Percentiles rank a stretch among this genome's conserved stretches.
phyloP scores from a whole-genome alignment of 2,888 invertebrate species.

The Strigamia transsilvanica region DNA sequence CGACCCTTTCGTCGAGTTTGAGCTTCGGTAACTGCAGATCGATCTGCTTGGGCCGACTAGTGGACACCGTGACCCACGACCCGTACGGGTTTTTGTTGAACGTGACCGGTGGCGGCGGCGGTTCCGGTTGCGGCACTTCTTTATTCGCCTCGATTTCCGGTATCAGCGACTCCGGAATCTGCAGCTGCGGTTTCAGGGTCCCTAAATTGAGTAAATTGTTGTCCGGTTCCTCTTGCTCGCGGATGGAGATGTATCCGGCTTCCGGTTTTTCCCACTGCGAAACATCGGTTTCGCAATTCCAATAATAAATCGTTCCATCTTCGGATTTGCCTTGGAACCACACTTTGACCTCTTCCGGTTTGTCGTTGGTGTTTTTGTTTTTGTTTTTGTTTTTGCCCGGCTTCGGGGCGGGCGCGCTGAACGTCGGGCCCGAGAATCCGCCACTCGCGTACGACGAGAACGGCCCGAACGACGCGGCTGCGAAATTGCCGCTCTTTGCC shows the following conservation, averaged over 20 bases:
- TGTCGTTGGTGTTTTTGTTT: not conserved
- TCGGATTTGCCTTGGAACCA: slow-evolving; percentile 84
- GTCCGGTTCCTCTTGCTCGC: slow-evolving; percentile 59
- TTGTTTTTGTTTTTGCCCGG: slow-evolving; percentile 57
- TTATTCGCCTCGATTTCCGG: slow-evolving; percentile 8
- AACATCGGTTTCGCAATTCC: slow-evolving; percentile 85
- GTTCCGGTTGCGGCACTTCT: not conserved
- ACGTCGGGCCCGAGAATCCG: not conserved
- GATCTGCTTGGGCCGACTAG: slow-evolving; percentile 65
- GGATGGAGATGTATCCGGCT: slow-evolving; percentile 71
- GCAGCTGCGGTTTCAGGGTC: not conserved
- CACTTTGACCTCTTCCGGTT: slow-evolving; percentile 11
- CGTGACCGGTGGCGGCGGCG: not conserved
- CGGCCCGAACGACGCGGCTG: not conserved
- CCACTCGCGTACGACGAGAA: not conserved
- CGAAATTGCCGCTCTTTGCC: not conserved
- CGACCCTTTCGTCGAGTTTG: slow-evolving; percentile 62
- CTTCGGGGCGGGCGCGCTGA: not conserved
- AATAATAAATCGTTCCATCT: slow-evolving; percentile 83
- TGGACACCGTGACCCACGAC: not conserved
- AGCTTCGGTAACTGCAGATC: slow-evolving; percentile 77
- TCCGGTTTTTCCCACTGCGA: slow-evolving; percentile 79
- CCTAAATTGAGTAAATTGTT: slow-evolving; percentile 40
- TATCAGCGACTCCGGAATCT: not conserved
- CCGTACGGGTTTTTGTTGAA: slow-evolving; percentile 17